Evolutionary conservation across 2,113 vertebrate species (phyloP), one percentile per base, ranked within the genome.

Genomic region (Ctenodactylus gundi): DNA sequence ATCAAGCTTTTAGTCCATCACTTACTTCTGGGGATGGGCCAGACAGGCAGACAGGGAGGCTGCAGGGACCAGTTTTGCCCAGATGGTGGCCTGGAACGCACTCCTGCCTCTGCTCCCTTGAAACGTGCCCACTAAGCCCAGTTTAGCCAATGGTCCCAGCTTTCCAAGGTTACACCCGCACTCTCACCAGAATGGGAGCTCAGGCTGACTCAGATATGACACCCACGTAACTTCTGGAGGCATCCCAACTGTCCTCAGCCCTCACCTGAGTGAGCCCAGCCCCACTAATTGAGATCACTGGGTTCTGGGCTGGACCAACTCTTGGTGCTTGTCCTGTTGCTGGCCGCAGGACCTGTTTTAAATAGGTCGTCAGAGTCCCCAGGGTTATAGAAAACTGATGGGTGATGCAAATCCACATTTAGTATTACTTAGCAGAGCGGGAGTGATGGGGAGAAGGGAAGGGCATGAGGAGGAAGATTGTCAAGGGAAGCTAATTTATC

Each of bases 131-230:
- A 36, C 20, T 23, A 31, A 53, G 12, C 53, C n/a, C 12, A 36
- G 62, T 13, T 86, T 49, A 81, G 64, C 65, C 49, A 57, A 57
- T 36, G 78, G 46, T 34, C 18, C 15, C 21, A 20, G 36, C 62
- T 72, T 13, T 36, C 36, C 55, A 39, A 46, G 39, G 31, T 88
- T 31, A 91, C 39, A 31, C 51, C 78, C 72, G 88, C 60, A 80
- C 92, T 72, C 55, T 85, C 77, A n/a, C 68, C 44, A 70, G 49
- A 81, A 60, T 1, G 4, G 41, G 67, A 91, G 82, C 73, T 44
- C 51, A 46, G 46, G 36, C 60, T 96, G 96, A 96, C 85, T 96
- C 90, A 93, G 82, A 84, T 78, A 21, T 87, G 92, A 84, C 77
- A 91, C 87, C 41, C 81, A 49, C 53, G 31, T 91, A 80, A 85